These are phyloP conservation scores for Leptinotarsa texana DNA, from an alignment of 1,140 invertebrate species.

Conservation along the genomic window DNA sequence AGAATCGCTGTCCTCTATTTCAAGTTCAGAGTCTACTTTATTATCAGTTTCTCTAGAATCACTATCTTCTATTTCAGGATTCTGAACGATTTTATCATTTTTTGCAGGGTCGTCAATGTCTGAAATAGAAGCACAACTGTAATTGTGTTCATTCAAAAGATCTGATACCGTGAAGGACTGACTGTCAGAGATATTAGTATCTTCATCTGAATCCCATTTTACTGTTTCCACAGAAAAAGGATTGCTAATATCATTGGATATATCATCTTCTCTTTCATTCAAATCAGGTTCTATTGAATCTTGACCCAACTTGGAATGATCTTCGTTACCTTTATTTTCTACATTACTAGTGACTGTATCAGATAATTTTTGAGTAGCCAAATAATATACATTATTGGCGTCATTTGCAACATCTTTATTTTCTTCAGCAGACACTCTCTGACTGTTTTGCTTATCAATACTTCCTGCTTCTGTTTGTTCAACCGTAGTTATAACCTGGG, in stretches of 20 bases:
- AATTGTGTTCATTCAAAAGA: conserved; percentile 10
- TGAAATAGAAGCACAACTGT: not conserved
- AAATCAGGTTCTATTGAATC: not conserved
- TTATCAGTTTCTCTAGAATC: conserved; percentile 1
- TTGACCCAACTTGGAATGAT: not conserved
- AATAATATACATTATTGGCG: no score
- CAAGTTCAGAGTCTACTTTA: not conserved
- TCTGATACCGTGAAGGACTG: not conserved
- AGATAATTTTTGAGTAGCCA: no score
- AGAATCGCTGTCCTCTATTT: not conserved
- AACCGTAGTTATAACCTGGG: no score
- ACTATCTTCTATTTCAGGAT: not conserved
- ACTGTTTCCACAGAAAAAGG: conserved; percentile 8
- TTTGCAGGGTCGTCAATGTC: not conserved
- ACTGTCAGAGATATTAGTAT: not conserved
- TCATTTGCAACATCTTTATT: no score
- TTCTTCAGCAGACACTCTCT: no score
- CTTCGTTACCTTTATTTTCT: not conserved
- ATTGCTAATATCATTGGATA: not conserved
- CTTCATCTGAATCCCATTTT: conserved; percentile 9
- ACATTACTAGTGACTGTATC: no score
- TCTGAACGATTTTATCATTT: not conserved
- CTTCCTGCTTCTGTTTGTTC: no score
- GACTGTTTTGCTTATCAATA: no score
- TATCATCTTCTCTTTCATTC: not conserved